Evolutionary conservation across 2,113 vertebrate genomes (phyloP).

Genomic region (Amblyornis subalaris): DNA sequence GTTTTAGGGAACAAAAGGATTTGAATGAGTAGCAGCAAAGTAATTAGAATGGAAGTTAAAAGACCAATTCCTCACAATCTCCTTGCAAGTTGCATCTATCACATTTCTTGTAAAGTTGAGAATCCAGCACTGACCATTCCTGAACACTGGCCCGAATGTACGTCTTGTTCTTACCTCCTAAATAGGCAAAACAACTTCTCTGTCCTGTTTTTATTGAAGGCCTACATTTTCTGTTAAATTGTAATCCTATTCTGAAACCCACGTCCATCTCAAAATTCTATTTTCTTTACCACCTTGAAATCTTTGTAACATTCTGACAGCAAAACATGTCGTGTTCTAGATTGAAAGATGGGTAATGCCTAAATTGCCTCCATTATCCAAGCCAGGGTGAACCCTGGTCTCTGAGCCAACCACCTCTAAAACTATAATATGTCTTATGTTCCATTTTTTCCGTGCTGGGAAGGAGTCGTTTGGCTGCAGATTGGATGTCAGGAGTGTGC

Average conservation of each 20-base stretch:
- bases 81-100: not conserved
- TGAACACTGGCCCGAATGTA: not conserved
- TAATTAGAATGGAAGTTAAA: not conserved
- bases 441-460: not conserved
- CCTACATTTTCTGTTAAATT: not conserved
- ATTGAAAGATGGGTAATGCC: not conserved
- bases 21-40: not conserved
- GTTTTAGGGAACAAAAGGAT: not conserved
- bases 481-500: not conserved
- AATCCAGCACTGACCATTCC: not conserved
- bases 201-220: no score
- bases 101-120: not conserved
- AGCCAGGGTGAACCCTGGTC: accelerated
- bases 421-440: accelerated
- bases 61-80: not conserved
- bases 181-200: not conserved
- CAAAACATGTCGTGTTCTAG: not conserved
- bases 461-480: not conserved
- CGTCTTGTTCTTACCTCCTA: not conserved
- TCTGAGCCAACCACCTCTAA: not conserved
- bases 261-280: accelerated
- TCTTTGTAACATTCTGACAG: not conserved
- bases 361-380: not conserved
- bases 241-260: not conserved
- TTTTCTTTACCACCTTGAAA: not conserved